A percentile compares a stretch with the other conserved stretches of the same genome.
Evolutionary conservation across 2,888 invertebrate genomes (phyloP).

Genomic region (Nowickia ferox): DNA sequence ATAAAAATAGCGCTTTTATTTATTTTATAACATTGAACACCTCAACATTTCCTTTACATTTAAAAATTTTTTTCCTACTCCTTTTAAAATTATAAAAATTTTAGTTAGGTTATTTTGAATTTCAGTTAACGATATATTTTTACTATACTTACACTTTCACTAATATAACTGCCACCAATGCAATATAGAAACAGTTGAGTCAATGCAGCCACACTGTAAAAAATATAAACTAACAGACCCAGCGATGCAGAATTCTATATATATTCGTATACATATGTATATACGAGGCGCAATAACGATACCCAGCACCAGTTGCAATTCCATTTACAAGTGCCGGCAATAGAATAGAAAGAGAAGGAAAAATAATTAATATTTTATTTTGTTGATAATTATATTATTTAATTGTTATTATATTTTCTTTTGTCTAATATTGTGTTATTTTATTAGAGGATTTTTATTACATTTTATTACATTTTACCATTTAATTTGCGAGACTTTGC

Average conservation of each 20-base stretch:
- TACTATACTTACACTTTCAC: constrained; percentile 79
- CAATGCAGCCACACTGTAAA: constrained; percentile 79
- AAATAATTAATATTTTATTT: constrained; percentile 45
- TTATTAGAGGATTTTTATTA: no score
- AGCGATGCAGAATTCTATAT: constrained; percentile 78
- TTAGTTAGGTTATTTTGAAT: no score
- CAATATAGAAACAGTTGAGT: constrained; percentile 81
- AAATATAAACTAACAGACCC: constrained; percentile 79
- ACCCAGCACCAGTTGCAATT: not conserved
- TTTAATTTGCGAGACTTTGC: no score
- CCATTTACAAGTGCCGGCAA: not conserved
- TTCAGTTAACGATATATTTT: not conserved
- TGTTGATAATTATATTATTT: not conserved
- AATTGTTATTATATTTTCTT: not conserved
- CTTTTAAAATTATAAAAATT: no score
- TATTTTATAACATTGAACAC: not conserved
- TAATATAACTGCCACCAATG: constrained; percentile 80
- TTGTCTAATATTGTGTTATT: no score
- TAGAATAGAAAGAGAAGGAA: constrained; percentile 33
- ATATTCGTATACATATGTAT: no score
- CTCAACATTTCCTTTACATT: no score
- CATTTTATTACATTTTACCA: no score
- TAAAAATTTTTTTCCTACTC: no score
- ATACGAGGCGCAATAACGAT: not conserved
- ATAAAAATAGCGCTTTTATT: no score